Base-by-base conservation (phyloP, 1,140 invertebrate genomes). In the Psilanteris sp. region DNA sequence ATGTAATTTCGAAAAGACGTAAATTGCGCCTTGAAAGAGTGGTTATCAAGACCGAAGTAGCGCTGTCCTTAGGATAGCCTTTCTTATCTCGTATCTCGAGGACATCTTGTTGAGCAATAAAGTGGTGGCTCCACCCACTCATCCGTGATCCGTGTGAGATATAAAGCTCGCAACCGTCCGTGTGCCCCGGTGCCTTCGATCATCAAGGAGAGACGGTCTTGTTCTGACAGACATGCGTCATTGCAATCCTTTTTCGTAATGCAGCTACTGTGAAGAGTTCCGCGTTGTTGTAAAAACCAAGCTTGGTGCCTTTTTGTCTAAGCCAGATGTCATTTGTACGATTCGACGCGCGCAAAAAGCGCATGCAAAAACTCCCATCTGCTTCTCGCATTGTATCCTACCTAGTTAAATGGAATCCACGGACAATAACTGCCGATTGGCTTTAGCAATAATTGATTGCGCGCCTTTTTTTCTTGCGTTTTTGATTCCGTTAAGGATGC, bases 41-140 rank as follows among this genome's bases (percentile, higher is more conserved):
- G 48, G 14, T 67, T 57, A 59, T 59, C 43, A 50, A 59, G 44
- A 57, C 31, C 14, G 18, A 55, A 55, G 9, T 10, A 39, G n/a
- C 4, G n/a, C 6, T 86, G 83, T 87, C 84, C 83, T 85, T 79
- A 86, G 79, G 84, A 87, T 86, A 84, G 81, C 83, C 83, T 87
- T 86, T 85, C 85, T 87, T 85, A 86, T 86, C 84, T 61, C 48
- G 71, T 77, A 76, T 78, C 68, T 80, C 77, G 81, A 83, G 81
- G 81, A 81, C 81, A 83, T 83, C 81, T 80, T 22, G 76, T 80
- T 79, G 61, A 80, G 77, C 76, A 83, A 3, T 66, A 46, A 71
- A 66, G 43, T 74, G 61, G 46, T 72, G 68, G 52, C 76, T 78
- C 77, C 79, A 82, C 79, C 79, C 77, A 82, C 75, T 78, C 76